These are phyloP conservation scores for Eilema caniola DNA, from an alignment of 2,888 invertebrate genomes.

Conservation along the genomic window DNA sequence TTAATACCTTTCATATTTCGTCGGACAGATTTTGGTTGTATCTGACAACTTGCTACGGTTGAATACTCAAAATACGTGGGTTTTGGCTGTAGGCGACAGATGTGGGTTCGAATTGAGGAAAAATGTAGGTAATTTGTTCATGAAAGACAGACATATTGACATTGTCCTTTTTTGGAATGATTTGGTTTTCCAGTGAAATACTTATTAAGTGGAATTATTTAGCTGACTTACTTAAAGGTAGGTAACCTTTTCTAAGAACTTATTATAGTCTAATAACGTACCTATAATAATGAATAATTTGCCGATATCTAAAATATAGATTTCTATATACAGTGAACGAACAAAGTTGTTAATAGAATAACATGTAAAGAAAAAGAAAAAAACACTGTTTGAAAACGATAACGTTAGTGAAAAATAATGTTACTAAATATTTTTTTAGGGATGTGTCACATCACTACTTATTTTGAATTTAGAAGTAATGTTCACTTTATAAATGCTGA, in stretches of 20 bases:
- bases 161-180: conserved; percentile 15
- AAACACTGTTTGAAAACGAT: not conserved
- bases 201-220: not conserved
- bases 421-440: not conserved
- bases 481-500: not conserved
- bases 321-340: not conserved
- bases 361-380: too few species aligned
- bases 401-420: not conserved
- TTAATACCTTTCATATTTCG: conserved; percentile 25
- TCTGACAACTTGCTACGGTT: conserved; percentile 58
- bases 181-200: not conserved
- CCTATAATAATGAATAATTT: not conserved
- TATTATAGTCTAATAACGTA: not conserved
- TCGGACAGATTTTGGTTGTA: conserved; percentile 48
- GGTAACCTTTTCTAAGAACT: not conserved
- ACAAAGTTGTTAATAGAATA: not conserved
- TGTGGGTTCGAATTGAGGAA: conserved; percentile 37
- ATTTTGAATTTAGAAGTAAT: conserved; percentile 1
- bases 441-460: not conserved
- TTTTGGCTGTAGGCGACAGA: conserved; percentile 50
- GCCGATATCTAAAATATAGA: too few species aligned
- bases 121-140: conserved; percentile 40
- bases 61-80: conserved; percentile 66
- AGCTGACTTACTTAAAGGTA: not conserved
- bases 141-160: conserved; percentile 36